Base-by-base conservation (phyloP, 2,113 vertebrate genomes). In the Spermophilus dauricus region DNA sequence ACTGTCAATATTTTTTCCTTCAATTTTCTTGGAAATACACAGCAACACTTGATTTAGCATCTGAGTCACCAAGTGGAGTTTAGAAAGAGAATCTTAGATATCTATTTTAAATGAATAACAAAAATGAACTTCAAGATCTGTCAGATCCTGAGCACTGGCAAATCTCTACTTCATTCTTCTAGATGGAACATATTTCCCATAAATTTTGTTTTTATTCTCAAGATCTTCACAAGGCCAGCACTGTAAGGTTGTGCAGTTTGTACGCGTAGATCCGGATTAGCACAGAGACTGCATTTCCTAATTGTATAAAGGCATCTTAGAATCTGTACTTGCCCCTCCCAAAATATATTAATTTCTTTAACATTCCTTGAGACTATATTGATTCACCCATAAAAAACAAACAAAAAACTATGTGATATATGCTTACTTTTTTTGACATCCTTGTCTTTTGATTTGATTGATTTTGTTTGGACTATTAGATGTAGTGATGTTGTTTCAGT, bases 71-170 rank as follows among this genome's bases (percentile, higher is more conserved):
- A 76, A 89, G 37, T 67, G 16, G 42, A 76, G 76, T 92, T 92
- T 80, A 67, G 61, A 77, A 42, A 30, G 20, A 56, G 4, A 7
- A 32, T 86, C 34, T 85, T 72, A 26, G 73, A 86, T 24, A 86
- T 18, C 58, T 58, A 75, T 53, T 97, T 94, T 92, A 81, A 63
- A 53, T 87, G 89, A 92, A 8, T 34, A 53, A 34, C 3, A 87
- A 87, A 48, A 51, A 28, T 67, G 24, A 92, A 67, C 48, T 85
- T 91, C 8, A 51, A 24, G 65, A 51, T 69, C 17, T 81, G 22
- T 83, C 48, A 37, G 4, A 73, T 34, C 9, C 17, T 32, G 22
- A 4, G 14, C 32, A 53, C 24, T 39, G 45, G 26, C 7, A n/a
- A 9, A 8, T 39, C 7, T 77, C 8, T 13, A 7, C 5, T 37